A percentile compares a stretch with the other conserved stretches of the same genome.
phyloP scores from a whole-genome alignment of 2,797 vertebrate species.

The Microchirus variegatus region DNA sequence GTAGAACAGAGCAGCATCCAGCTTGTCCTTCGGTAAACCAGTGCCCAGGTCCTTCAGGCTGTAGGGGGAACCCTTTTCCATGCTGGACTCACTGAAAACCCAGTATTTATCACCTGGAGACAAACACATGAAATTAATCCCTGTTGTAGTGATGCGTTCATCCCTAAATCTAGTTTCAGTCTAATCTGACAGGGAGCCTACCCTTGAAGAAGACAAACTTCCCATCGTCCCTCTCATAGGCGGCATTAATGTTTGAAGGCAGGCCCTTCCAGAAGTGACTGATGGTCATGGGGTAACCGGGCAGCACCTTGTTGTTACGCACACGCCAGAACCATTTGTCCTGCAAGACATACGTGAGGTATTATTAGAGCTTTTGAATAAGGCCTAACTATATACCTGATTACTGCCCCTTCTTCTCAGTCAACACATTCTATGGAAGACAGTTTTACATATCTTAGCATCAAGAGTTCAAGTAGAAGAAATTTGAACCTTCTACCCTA shows the following conservation, averaged over 20 bases:
- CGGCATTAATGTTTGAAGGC: constrained; percentile 88
- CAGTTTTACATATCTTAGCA: too few species aligned
- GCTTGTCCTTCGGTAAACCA: constrained; percentile 86
- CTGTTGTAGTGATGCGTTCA: background rate
- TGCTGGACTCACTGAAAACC: constrained; percentile 88
- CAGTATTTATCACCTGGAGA: constrained; percentile 88
- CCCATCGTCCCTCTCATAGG: constrained; percentile 89
- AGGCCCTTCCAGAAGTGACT: constrained; percentile 91
- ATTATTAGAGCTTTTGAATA: too few species aligned
- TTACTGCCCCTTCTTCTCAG: too few species aligned
- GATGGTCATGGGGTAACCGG: constrained; percentile 89
- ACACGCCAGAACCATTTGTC: constrained; percentile 94
- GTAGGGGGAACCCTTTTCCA: constrained; percentile 90
- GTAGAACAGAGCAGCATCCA: constrained; percentile 91
- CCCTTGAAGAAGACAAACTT: constrained; percentile 96
- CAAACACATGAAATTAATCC: background rate
- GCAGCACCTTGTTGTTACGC: constrained; percentile 87
- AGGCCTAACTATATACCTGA: too few species aligned
- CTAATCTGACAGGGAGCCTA: constrained; percentile 38
- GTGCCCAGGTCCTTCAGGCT: constrained; percentile 86
- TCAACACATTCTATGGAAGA: too few species aligned
- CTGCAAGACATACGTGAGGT: constrained; percentile 61
- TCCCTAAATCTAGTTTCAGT: constrained; percentile 11
- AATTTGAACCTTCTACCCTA: constrained; percentile 37
- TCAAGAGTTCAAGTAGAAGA: too few species aligned